A percentile compares a stretch with the other conserved stretches of the same genome.
phyloP scores from a whole-genome alignment of 2,888 invertebrate species.

The Acrobasis consociella region DNA sequence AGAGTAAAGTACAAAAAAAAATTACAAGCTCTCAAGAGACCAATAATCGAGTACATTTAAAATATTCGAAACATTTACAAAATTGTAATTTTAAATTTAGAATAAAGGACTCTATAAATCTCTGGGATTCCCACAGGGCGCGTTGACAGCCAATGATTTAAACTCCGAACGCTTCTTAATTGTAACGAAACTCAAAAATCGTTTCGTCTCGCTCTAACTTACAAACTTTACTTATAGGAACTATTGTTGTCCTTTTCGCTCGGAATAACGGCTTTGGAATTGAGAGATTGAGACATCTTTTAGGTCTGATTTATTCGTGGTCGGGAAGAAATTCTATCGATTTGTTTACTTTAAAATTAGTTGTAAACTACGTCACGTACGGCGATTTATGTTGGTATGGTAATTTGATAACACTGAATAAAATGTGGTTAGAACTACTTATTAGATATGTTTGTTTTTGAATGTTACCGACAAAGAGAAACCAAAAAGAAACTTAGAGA shows the following conservation, averaged over 20 bases:
- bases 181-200: slow-evolving; percentile 62
- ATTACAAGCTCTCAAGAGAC: slow-evolving; percentile 53
- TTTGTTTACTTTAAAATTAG: slow-evolving; percentile 81
- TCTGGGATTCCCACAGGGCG: slow-evolving; percentile 79
- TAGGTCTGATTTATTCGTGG: slow-evolving; percentile 67
- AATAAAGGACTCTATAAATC: slow-evolving; percentile 80
- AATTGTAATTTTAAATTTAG: slow-evolving; percentile 82
- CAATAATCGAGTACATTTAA: slow-evolving; percentile 62
- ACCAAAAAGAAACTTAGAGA: background rate
- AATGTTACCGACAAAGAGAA: slow-evolving; percentile 11
- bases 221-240: slow-evolving; percentile 30
- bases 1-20: background rate
- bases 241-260: slow-evolving; percentile 45
- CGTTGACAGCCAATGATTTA: slow-evolving; percentile 81
- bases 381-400: slow-evolving; percentile 66
- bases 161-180: slow-evolving; percentile 72
- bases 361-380: slow-evolving; percentile 60
- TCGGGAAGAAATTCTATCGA: slow-evolving; percentile 72
- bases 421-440: slow-evolving; percentile 18
- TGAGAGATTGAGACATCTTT: slow-evolving; percentile 75
- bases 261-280: slow-evolving; percentile 47
- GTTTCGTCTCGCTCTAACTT: slow-evolving; percentile 54
- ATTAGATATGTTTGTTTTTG: slow-evolving; percentile 22
- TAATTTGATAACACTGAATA: slow-evolving; percentile 59
- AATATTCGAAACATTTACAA: slow-evolving; percentile 74